Evolutionary conservation across 2,797 vertebrate genomes (phyloP), one percentile per base, ranked within the genome.

Genomic region (Threskiornis aethiopicus): DNA sequence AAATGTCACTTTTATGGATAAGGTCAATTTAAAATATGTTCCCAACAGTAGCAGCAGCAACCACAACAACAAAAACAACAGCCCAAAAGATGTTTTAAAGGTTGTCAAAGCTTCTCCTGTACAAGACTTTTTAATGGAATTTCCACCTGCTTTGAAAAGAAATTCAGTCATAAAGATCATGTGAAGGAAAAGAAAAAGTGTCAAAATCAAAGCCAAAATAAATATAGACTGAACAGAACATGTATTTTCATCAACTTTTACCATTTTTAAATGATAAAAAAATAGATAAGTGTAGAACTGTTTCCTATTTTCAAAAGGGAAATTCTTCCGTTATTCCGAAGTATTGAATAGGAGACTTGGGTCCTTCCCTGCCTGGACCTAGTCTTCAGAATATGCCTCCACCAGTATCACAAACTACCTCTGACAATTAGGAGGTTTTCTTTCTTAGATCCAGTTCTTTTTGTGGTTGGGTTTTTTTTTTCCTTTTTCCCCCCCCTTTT

Each of bases 1-100:
- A 95, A 93, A 89, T 94, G 92, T 92, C 95, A 96, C 65, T 96
- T 97, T 95, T 95, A 96, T 95, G 84, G 92, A 96, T 96, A 96
- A 96, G 94, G 96, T 96, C 96, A 95, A 93, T 94, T 96, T 96
- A 93, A 96, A 95, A 93, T 89, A 80, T 81, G 82, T 91, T 93
- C 87, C 65, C 14, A 92, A 41, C 59, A 92, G 84, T 64, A 54
- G 67, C 82, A 78, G 66, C 83, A 72, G 49, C 77, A 21, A 24
- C 71, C 28, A 41, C 75, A 84, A 67, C 70, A 84, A 71, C 69
- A 67, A 81, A n/a, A 85, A 79, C 77, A 91, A 82, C 91, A 61
- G 49, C 39, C 28, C 78, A 55, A 70, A 91, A 87, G 55, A 70
- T 89, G 78, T 83, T 94, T 93, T 83, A 94, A 52, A 85, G 39